Percentiles rank a stretch among this genome's conserved stretches.
phyloP scores from a whole-genome alignment of 2,888 invertebrate genomes.

The Cephalotes varians region DNA sequence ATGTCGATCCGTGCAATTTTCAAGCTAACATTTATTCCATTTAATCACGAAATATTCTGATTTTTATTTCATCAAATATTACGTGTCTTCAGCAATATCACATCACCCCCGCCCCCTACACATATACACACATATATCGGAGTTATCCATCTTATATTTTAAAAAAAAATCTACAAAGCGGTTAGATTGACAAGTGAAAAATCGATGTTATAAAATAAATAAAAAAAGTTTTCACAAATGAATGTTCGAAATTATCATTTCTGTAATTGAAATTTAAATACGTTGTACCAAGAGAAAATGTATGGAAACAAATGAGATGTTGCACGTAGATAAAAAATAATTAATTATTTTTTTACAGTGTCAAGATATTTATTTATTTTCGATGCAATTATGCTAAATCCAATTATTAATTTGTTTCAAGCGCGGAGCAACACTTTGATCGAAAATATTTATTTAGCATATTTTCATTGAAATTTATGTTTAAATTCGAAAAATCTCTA shows the following conservation, averaged over 20 bases:
- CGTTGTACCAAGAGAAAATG: neutral
- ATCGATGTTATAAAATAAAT: conserved; percentile 30
- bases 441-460: neutral
- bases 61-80: conserved; percentile 24
- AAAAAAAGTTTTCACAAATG: neutral
- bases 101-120: neutral
- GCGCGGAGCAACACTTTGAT: neutral
- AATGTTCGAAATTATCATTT: neutral
- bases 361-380: neutral
- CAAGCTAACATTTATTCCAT: neutral
- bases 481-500: neutral
- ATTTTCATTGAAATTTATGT: neutral
- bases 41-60: neutral
- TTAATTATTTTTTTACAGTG: neutral
- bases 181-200: neutral
- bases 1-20: neutral
- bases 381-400: neutral
- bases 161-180: neutral
- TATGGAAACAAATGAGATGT: conserved; percentile 3
- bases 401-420: conserved; percentile 12
- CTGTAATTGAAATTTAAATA: conserved; percentile 11
- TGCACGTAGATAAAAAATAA: neutral
- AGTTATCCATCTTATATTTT: neutral
- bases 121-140: neutral
- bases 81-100: neutral